A percentile compares a stretch with the other conserved stretches of the same genome.
Conservation (phyloP, 2,888 invertebrate species). For the Cybosia mesomella region DNA sequence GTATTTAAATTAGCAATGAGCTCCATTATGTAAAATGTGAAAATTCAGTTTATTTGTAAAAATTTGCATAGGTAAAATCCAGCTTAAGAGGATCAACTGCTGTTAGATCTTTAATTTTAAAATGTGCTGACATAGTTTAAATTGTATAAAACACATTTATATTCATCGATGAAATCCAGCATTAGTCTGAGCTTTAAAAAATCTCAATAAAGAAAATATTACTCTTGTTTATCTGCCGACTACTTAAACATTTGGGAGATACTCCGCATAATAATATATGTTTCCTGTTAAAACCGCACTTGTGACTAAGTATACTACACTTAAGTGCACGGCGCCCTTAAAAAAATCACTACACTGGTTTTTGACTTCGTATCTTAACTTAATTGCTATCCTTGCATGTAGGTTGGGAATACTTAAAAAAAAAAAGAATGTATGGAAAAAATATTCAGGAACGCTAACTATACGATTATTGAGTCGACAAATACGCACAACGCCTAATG, state of each 20-base stretch:
- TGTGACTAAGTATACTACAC: not conserved
- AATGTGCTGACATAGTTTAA: not conserved
- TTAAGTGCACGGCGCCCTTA: slow-evolving; percentile 10
- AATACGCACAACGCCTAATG: no score
- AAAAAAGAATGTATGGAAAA: not conserved
- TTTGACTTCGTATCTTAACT: not conserved
- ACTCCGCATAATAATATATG: not conserved
- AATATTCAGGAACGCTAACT: no score
- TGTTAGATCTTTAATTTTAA: not conserved
- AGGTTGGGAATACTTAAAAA: not conserved
- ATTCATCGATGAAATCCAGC: not conserved
- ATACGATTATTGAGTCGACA: no score
- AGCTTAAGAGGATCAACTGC: no score
- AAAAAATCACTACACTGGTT: not conserved
- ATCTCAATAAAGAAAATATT: not conserved
- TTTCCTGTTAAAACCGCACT: slow-evolving; percentile 6
- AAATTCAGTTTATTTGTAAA: no score
- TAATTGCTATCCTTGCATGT: not conserved
- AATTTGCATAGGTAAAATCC: no score
- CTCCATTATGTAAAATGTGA: no score
- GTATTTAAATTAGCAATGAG: no score
- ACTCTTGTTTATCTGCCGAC: not conserved
- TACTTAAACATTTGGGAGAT: slow-evolving; percentile 1
- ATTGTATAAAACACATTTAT: not conserved
- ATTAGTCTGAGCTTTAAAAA: not conserved